Conservation (phyloP, 2,888 invertebrate species). For the Eurois occulta region DNA sequence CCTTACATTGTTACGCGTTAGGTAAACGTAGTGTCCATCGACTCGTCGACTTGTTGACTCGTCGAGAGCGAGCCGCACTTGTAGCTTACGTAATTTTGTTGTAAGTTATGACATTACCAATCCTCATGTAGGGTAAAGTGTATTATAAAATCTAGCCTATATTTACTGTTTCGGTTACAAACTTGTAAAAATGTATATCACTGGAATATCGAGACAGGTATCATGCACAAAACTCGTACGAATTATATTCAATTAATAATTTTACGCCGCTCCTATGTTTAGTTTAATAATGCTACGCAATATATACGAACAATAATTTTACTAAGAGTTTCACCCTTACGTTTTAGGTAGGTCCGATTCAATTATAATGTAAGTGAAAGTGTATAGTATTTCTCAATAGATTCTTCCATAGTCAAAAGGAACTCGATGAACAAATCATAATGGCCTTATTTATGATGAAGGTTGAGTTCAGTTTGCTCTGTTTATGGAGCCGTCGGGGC, state of each 20-base stretch:
- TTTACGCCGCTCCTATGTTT: constrained; percentile 65
- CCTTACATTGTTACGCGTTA: constrained; percentile 60
- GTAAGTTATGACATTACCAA: constrained; percentile 82
- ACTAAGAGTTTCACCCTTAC: constrained; percentile 77
- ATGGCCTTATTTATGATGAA: constrained; percentile 85
- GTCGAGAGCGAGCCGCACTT: constrained; percentile 73
- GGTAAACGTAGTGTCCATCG: constrained; percentile 70
- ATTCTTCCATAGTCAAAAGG: constrained; percentile 81
- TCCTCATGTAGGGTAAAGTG: constrained; percentile 84
- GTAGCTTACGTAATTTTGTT: constrained; percentile 84
- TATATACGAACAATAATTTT: constrained; percentile 86
- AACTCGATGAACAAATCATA: constrained; percentile 75
- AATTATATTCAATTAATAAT: constrained; percentile 74
- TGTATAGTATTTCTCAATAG: constrained; percentile 88
- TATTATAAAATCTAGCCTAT: constrained; percentile 85
- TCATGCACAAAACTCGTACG: constrained; percentile 87
- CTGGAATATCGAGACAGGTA: constrained; percentile 81
- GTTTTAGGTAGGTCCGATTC: constrained; percentile 89
- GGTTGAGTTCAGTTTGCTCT: constrained; percentile 69
- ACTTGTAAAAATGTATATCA: constrained; percentile 86
- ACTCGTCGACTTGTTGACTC: constrained; percentile 5
- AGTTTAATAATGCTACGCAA: constrained; percentile 77
- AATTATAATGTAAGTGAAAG: constrained; percentile 88
- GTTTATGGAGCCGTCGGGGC: constrained; percentile 63
- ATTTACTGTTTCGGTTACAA: constrained; percentile 81